A percentile compares a stretch with the other conserved stretches of the same genome.
These are phyloP conservation scores for Vimba vimba DNA, from an alignment of 2,113 vertebrate species.

Conservation along the genomic window DNA sequence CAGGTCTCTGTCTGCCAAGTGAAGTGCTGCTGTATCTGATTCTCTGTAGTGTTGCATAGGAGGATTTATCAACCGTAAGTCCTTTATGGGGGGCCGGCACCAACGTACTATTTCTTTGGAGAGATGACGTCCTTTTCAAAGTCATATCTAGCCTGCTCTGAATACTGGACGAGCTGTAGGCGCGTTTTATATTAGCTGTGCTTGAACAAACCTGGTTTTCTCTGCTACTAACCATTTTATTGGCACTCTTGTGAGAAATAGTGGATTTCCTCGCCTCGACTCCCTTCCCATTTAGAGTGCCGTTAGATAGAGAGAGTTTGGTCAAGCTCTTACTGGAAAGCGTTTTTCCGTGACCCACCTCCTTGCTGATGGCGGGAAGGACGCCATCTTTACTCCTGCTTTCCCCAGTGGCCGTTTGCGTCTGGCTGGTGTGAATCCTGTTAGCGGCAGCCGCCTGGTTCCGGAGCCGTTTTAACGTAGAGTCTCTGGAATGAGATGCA, in stretches of 20 bases:
- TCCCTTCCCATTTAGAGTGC: slow-evolving; percentile 58
- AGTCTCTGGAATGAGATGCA: slow-evolving; percentile 71
- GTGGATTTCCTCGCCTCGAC: slow-evolving; percentile 58
- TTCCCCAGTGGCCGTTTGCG: slow-evolving; percentile 57
- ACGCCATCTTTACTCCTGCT: slow-evolving; percentile 71
- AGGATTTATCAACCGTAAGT: slow-evolving; percentile 64
- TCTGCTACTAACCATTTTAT: slow-evolving; percentile 60
- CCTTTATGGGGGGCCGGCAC: slow-evolving; percentile 52
- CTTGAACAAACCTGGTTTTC: slow-evolving; percentile 39
- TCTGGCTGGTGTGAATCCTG: slow-evolving; percentile 54
- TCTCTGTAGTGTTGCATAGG: slow-evolving; percentile 74
- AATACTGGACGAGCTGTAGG: slow-evolving; percentile 82
- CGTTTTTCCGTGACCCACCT: slow-evolving; percentile 57
- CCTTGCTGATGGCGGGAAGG: slow-evolving; percentile 74
- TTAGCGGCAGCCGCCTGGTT: slow-evolving; percentile 45
- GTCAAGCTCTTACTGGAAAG: slow-evolving; percentile 51
- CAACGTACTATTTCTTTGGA: slow-evolving; percentile 73
- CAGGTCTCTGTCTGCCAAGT: slow-evolving; percentile 71
- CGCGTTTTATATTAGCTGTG: slow-evolving; percentile 71
- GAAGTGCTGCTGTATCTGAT: slow-evolving; percentile 78
- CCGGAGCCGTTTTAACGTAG: slow-evolving; percentile 66
- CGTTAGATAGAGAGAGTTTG: slow-evolving; percentile 71
- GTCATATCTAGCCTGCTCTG: slow-evolving; percentile 71
- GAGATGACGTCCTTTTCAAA: slow-evolving; percentile 71
- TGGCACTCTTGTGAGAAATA: slow-evolving; percentile 42